Base-by-base conservation (phyloP, 53 echinoderm and acorn worm species). In the Echinometra lucunter region DNA sequence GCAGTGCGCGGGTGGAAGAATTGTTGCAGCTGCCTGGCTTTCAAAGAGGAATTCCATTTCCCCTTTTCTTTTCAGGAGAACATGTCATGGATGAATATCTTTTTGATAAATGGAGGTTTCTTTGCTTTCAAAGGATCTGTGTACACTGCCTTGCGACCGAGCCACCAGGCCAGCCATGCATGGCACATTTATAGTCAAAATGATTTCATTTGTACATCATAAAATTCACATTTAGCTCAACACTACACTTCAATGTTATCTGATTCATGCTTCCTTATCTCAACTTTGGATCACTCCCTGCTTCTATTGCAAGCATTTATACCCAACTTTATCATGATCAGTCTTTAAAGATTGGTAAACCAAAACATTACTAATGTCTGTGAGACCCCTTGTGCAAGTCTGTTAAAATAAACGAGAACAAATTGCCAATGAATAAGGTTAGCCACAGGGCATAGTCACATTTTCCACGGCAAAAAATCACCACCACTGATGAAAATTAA, bases 11-110 rank as follows among this genome's bases (percentile, higher is more conserved):
- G 82, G 44, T 32, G 57, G 88, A 88, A 60, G 89, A 89, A 89
- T 89, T 89, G 89, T 60, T 58, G 89, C 89, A 89, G 89, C 89
- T 89, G 89, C 58, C 58, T 89, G 58, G 60, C 89, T 89, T 89
- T 89, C 57, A 57, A 57, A 25, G 37, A 57, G 60, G 58, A 89
- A 89, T 89, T 89, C 38, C 89, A 89, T 60, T 60, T 89, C 58
- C 60, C 89, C 37, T 89, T 38, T 89, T 89, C 60, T 89, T 58
- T 89, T 89, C 45, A 85, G 30, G 28, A 85, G 85, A 85, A 85
- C 19, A 85, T 85, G 85, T 85, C 85, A 85, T 85, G 85, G 85
- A 49, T 85, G 85, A 85, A 85, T 85, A 85, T 85, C 85, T 85
- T 85, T 85, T 85, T 85, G 85, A 85, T 85, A 85, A 85, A 85